These are phyloP conservation scores for Bombylius major DNA, from an alignment of 2,888 invertebrate species.

Conservation along the genomic window DNA sequence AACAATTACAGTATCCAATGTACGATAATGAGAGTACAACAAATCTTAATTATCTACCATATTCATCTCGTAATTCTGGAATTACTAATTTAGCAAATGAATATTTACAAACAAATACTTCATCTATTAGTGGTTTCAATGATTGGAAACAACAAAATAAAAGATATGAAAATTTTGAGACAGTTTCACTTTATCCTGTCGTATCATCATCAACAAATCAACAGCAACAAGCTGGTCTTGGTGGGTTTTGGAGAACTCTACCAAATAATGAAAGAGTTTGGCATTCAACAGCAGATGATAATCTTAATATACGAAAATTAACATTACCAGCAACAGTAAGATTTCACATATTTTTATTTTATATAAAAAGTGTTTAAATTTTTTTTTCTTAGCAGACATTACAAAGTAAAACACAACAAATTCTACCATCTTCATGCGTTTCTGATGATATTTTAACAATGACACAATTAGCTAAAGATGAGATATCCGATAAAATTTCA, in stretches of 20 bases:
- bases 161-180: neutral
- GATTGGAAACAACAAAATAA: neutral
- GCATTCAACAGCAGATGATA: slow-evolving; percentile 12
- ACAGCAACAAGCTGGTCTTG: slow-evolving; percentile 12
- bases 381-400: neutral
- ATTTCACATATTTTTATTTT: neutral
- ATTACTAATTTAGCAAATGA: neutral
- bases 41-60: neutral
- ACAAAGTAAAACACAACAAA: neutral
- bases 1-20: no score
- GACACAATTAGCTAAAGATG: slow-evolving; percentile 1
- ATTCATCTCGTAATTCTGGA: neutral
- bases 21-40: neutral
- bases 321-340: neutral
- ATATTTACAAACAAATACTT: neutral
- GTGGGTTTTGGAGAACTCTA: slow-evolving; percentile 17
- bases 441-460: slow-evolving; percentile 16
- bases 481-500: slow-evolving; percentile 27
- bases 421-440: slow-evolving; percentile 16
- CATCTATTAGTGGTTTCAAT: no score
- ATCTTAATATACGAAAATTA: slow-evolving; percentile 5
- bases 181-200: neutral
- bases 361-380: neutral
- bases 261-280: slow-evolving; percentile 15
- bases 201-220: neutral